Evolutionary conservation across 2,797 vertebrate species (phyloP).

Genomic region (Peromyscus aztecus): DNA sequence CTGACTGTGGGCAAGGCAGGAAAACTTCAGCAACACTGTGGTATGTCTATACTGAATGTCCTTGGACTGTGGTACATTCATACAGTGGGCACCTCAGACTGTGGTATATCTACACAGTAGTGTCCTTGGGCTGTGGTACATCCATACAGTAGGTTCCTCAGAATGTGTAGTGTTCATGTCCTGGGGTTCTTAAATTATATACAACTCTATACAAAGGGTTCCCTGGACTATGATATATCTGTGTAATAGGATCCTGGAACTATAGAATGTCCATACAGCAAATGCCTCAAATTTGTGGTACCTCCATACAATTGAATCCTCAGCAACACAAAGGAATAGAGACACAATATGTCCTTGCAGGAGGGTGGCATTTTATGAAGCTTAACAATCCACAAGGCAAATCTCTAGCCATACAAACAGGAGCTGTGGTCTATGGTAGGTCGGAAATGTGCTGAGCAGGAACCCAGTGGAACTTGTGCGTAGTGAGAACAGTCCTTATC

Average conservation of each 20-base stretch:
- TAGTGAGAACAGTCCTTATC: fast-evolving
- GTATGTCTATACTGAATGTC: not conserved
- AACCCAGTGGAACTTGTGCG: fast-evolving
- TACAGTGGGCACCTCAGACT: not conserved
- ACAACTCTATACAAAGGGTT: not conserved
- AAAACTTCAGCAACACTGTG: too few relatives aligned
- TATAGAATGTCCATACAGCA: fast-evolving
- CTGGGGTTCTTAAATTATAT: not conserved
- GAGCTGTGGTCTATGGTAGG: fast-evolving
- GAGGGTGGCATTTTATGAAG: not conserved
- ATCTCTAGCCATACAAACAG: not conserved
- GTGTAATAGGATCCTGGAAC: not conserved
- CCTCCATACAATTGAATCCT: fast-evolving
- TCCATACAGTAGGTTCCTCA: too few relatives aligned
- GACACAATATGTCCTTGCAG: fast-evolving
- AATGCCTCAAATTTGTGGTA: not conserved
- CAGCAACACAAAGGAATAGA: too few relatives aligned
- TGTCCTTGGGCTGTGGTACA: too few relatives aligned
- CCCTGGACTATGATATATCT: not conserved
- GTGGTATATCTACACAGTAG: too few relatives aligned
- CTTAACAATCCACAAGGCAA: not conserved
- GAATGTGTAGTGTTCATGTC: too few relatives aligned
- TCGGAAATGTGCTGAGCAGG: not conserved
- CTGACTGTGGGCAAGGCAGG: too few relatives aligned
- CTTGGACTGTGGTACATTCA: not conserved